A percentile compares a stretch with the other conserved stretches of the same genome.
Conservation (phyloP, 2,113 vertebrate species). For the Polypterus bichir region DNA sequence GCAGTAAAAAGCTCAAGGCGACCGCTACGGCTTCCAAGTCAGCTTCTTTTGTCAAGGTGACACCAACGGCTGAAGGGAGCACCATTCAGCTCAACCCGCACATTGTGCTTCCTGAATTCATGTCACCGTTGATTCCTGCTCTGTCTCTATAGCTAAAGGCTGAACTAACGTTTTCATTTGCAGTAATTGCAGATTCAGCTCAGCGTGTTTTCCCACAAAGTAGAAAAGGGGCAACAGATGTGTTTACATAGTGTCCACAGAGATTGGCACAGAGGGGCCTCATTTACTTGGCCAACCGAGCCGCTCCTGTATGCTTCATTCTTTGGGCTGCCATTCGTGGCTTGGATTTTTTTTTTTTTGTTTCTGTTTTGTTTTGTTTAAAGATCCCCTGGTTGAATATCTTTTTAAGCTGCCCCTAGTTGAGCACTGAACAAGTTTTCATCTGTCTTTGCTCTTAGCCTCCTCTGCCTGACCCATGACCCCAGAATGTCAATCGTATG, state of each 20-base stretch:
- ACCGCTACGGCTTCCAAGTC: neutral
- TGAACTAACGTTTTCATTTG: slow-evolving; percentile 25
- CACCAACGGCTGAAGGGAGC: slow-evolving; percentile 8
- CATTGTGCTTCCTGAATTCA: slow-evolving; percentile 9
- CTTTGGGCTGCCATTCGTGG: slow-evolving; percentile 16
- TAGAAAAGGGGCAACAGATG: slow-evolving; percentile 25
- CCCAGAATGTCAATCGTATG: neutral
- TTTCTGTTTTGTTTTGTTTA: neutral
- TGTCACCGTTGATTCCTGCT: slow-evolving; percentile 2
- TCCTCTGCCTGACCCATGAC: neutral
- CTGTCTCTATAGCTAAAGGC: slow-evolving; percentile 12
- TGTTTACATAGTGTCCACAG: slow-evolving; percentile 20
- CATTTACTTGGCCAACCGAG: slow-evolving; percentile 22
- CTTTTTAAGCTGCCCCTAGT: neutral
- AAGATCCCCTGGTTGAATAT: slow-evolving; percentile 4
- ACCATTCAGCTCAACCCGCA: neutral
- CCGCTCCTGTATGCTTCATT: slow-evolving; percentile 7
- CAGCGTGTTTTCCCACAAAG: slow-evolving; percentile 25
- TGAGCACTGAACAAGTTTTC: slow-evolving; percentile 1
- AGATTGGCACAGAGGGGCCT: slow-evolving; percentile 21
- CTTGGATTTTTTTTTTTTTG: slow-evolving; percentile 22
- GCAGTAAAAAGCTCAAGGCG: too few species aligned
- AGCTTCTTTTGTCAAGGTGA: slow-evolving; percentile 10
- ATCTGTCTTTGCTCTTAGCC: neutral
- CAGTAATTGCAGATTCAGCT: slow-evolving; percentile 20